Evolutionary conservation across 2,797 vertebrate species (phyloP), one percentile per base, ranked within the genome.

Genomic region (Rallus crepitans): DNA sequence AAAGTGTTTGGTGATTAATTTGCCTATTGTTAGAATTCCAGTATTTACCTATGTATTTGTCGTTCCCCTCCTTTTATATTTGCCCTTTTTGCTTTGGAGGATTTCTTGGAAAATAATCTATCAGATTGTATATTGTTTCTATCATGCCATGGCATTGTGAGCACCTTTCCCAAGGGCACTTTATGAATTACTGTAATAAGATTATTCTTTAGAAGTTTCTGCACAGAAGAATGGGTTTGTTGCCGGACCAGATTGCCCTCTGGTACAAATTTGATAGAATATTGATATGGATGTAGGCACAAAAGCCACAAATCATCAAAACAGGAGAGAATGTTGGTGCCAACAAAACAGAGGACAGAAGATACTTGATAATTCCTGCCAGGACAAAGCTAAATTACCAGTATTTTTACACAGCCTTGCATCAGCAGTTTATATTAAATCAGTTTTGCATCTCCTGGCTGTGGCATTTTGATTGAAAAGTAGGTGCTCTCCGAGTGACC

Each of bases 111-210:
- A 68, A 91, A 89, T 64, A 77, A 61, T 55, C 15, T 76, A 17
- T 93, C 4, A 7, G 57, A 77, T 90, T 95, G 65, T 92, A 30
- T 78, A 73, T 89, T 80, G 37, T 95, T 95, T 81, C 83, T 94
- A 9, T 57, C 70, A 79, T 81, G 61, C 71, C 71, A 21, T 31
- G 37, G 71, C 65, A 71, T 94, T 66, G 33, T 52, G 60, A 96
- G 96, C 94, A 96, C 87, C 93, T 95, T 96, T 84, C 81, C 71
- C 0, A 3, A 95, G 95, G 93, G 92, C 94, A 96, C 95, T 95
- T 96, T 75, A 96, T 0, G 0, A 80, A 52, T 90, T 68, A 73
- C 15, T 93, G 73, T 95, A 82, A 20, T 78, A 75, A 87, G 83
- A 80, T 87, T 73, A 52, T 91, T 88, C 75, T 85, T 80, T 68